These are phyloP conservation scores for Epizoanthus illoricatus DNA, from an alignment of 92 coral and sea anemone species.

Conservation along the genomic window DNA sequence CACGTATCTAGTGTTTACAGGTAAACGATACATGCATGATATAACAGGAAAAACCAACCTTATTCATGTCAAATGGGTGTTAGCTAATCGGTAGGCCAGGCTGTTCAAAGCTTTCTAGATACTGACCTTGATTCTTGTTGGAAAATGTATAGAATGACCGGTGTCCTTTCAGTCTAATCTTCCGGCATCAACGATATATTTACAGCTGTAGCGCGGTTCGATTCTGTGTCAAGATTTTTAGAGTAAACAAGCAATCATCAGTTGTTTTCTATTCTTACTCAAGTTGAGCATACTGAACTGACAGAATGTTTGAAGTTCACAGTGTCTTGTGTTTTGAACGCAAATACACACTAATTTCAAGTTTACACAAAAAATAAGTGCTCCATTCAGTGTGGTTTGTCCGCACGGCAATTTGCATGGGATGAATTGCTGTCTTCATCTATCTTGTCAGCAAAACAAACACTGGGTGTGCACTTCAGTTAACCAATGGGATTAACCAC, in stretches of 20 bases:
- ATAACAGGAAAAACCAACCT: too few relatives aligned
- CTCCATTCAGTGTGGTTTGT: constrained; percentile 10
- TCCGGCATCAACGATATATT: too few relatives aligned
- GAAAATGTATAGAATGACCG: too few relatives aligned
- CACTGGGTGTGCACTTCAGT: not conserved
- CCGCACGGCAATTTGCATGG: constrained; percentile 12
- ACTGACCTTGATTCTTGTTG: too few relatives aligned
- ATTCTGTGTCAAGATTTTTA: too few relatives aligned
- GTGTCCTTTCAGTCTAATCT: too few relatives aligned
- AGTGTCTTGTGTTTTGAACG: constrained; percentile 16
- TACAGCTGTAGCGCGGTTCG: too few relatives aligned
- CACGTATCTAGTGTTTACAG: too few relatives aligned
- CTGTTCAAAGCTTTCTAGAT: too few relatives aligned
- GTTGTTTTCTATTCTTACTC: constrained; percentile 1
- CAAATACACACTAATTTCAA: constrained; percentile 12
- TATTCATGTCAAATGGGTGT: too few relatives aligned
- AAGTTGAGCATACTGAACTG: constrained; percentile 19
- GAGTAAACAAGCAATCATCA: constrained; percentile 4
- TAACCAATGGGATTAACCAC: not conserved
- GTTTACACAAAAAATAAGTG: constrained; percentile 18
- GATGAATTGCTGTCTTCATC: constrained; percentile 21
- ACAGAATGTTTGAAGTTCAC: not conserved
- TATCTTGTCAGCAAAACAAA: constrained; percentile 25
- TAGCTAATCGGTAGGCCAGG: too few relatives aligned
- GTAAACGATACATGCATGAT: too few relatives aligned